phyloP scores from a whole-genome alignment of 2,797 vertebrate genomes.

The Arctocebus calabarensis region DNA sequence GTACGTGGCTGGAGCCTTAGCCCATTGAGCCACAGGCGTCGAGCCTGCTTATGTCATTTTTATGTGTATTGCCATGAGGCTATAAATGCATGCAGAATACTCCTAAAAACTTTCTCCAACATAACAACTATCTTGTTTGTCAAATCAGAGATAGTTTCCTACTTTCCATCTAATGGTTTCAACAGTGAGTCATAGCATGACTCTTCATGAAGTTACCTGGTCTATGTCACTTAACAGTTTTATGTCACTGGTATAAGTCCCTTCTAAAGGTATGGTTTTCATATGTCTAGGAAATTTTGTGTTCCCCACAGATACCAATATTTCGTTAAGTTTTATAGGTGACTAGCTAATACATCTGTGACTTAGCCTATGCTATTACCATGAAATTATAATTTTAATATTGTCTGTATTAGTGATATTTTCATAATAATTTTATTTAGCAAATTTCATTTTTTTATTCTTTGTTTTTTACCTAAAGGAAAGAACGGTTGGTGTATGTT shows the following conservation, averaged over 20 bases:
- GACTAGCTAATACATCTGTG: neutral
- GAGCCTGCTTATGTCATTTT: neutral
- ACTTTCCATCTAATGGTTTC: neutral
- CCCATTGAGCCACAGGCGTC: too few species aligned
- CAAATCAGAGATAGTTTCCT: neutral
- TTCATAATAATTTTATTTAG: constrained; percentile 59
- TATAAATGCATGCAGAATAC: neutral
- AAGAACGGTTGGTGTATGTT: constrained; percentile 97
- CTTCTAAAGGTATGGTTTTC: constrained; percentile 9
- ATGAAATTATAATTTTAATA: constrained; percentile 45
- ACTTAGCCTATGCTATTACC: neutral
- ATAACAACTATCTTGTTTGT: constrained; percentile 38
- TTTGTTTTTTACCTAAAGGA: constrained; percentile 85
- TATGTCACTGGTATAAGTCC: constrained; percentile 9
- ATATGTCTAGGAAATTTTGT: constrained; percentile 16
- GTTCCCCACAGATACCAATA: neutral
- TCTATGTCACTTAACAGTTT: constrained; percentile 27
- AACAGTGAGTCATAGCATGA: neutral
- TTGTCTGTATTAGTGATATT: constrained; percentile 45
- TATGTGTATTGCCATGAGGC: neutral
- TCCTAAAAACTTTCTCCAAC: neutral
- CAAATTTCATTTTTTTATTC: constrained; percentile 51
- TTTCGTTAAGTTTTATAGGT: neutral
- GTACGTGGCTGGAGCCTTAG: too few species aligned
- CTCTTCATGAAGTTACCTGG: neutral